Evolutionary conservation across 2,888 invertebrate genomes (phyloP).

Genomic region (Lamellibrachia satsuma): DNA sequence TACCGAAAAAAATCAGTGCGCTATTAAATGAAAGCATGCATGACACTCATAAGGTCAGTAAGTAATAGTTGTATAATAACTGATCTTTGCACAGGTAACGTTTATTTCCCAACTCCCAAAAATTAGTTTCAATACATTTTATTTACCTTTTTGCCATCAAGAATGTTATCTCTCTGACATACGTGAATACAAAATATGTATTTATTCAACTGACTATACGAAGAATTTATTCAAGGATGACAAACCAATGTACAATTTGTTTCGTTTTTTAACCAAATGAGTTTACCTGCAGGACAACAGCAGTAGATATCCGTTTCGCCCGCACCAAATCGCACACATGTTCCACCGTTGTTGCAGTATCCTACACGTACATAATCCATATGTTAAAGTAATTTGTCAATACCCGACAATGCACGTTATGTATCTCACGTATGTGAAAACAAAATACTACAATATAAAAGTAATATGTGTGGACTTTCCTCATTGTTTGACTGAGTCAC

Average conservation of each 20-base stretch:
- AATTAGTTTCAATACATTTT: no score
- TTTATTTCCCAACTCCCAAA: neutral
- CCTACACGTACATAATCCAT: neutral
- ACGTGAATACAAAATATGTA: neutral
- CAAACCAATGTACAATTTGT: neutral
- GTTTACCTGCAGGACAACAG: conserved; percentile 20
- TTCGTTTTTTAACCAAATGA: neutral
- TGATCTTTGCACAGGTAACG: neutral
- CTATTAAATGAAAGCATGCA: neutral
- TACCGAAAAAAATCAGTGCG: neutral
- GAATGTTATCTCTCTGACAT: no score
- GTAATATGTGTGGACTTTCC: neutral
- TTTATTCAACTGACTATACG: neutral
- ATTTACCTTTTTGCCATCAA: no score
- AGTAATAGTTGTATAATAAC: neutral
- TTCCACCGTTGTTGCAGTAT: conserved; percentile 20
- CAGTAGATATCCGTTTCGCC: conserved; percentile 5
- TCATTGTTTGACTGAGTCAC: no score
- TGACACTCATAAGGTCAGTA: neutral
- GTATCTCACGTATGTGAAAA: neutral
- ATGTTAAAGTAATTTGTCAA: neutral
- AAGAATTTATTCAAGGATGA: neutral
- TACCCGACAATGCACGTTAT: neutral
- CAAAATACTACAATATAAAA: neutral
- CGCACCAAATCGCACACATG: conserved; percentile 18